Percentiles rank a stretch among this genome's conserved stretches.
phyloP scores from a whole-genome alignment of 1,140 invertebrate genomes.

The Macrobrachium nipponense region DNA sequence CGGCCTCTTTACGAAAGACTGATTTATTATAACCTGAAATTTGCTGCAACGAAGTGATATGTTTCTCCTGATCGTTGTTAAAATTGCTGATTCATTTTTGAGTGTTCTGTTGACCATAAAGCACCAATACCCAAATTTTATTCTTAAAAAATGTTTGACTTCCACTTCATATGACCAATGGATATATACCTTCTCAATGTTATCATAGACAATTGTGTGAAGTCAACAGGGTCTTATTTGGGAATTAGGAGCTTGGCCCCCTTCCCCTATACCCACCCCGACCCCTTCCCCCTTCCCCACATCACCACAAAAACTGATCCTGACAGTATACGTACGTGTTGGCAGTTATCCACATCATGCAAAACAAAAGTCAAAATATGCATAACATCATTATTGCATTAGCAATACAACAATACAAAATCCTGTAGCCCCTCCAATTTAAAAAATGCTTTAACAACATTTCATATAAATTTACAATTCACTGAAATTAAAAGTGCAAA shows the following conservation, averaged over 20 bases:
- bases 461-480: too few relatives aligned
- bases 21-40: too few relatives aligned
- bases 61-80: too few relatives aligned
- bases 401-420: too few relatives aligned
- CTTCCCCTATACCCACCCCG: neutral
- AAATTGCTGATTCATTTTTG: too few relatives aligned
- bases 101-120: neutral
- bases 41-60: too few relatives aligned
- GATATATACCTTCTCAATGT: neutral
- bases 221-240: conserved; percentile 21
- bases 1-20: too few relatives aligned
- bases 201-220: neutral
- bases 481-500: too few relatives aligned
- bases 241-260: conserved; percentile 35
- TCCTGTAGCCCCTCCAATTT: too few relatives aligned
- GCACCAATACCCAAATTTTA: conserved; percentile 28
- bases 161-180: too few relatives aligned
- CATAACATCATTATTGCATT: neutral
- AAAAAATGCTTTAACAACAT: too few relatives aligned
- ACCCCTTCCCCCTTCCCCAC: neutral
- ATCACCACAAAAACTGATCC: conserved; percentile 14
- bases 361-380: neutral
- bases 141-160: neutral
- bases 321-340: conserved; percentile 1
- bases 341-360: too few relatives aligned